Evolutionary conservation across 1,140 invertebrate genomes (phyloP), one percentile per base, ranked within the genome.

Genomic region (Doryteuthis pealeii): DNA sequence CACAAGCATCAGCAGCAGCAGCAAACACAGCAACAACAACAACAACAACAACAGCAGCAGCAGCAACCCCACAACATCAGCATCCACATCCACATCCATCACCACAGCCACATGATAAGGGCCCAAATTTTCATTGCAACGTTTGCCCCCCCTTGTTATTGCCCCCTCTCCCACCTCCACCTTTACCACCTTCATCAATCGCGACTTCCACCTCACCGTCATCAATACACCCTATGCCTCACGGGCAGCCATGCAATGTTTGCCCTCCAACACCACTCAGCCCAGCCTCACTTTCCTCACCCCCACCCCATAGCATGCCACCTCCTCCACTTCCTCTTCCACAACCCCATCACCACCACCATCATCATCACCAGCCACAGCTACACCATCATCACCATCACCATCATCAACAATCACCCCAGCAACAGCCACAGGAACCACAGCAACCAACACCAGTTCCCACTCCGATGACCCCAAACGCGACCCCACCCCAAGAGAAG

Each of bases 401-500:
- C 1, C 54, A 62, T 22, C 54, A 62, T 2, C 54, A 62, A 62
- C 12, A 12, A 62, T 28, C 18, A 3, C 5, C 18, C 18, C 54
- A 58, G 26, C 54, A 58, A 58, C 54, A 5, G 18, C 5, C 5
- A 18, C 54, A 62, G 54, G 22, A 62, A 15, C 54, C 6, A 22
- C 18, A 62, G 22, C 54, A 62, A 22, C 54, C 18, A n/a, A 18
- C 26, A n/a, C 54, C 18, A n/a, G 35, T 3, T 40, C 4, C 35
- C 10, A 10, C 10, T 40, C 3, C 35, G 10, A 40, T 40, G 35
- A 10, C 35, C 35, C 35, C 35, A 5, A 3, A 40, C 4, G 4
- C 10, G 15, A 97, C 95, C 1, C 96, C 98, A 54, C 98, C 96
- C 1, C 95, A 97, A 82, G 95, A 96, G 79, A 97, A 97, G 85